These are phyloP conservation scores for Ciconia boyciana DNA, from an alignment of 2,113 vertebrate species.

Conservation along the genomic window DNA sequence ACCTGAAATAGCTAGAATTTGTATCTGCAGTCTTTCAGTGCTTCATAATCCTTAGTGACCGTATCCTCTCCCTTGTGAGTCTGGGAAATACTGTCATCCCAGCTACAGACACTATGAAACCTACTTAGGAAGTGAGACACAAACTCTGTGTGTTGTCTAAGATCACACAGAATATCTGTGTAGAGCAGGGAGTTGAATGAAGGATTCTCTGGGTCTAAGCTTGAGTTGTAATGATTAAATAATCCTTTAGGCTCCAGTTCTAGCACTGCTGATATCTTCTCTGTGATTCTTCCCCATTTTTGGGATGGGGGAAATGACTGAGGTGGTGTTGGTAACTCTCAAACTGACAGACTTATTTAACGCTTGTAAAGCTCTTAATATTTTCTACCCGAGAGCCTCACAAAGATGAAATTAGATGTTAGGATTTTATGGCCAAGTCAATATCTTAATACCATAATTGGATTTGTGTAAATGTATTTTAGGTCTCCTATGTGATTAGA, in stretches of 20 bases:
- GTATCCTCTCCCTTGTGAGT: neutral
- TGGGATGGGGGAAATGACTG: no score
- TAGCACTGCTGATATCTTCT: neutral
- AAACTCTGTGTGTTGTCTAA: neutral
- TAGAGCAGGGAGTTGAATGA: neutral
- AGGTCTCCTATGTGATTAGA: slow-evolving; percentile 98
- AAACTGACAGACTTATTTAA: neutral
- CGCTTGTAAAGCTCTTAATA: neutral
- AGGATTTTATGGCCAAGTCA: neutral
- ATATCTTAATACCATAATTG: neutral
- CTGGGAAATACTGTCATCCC: neutral
- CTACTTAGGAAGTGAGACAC: neutral
- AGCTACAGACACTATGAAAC: neutral
- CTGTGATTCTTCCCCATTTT: neutral
- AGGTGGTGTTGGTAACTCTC: neutral
- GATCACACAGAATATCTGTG: neutral
- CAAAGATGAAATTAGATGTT: neutral
- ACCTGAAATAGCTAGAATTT: neutral
- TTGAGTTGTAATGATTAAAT: neutral
- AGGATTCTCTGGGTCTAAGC: neutral
- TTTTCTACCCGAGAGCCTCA: neutral
- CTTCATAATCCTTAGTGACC: neutral
- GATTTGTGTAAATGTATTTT: slow-evolving; percentile 16
- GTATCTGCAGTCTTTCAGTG: neutral
- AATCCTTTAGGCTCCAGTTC: neutral